Evolutionary conservation across 1,140 invertebrate species (phyloP), one percentile per base, ranked within the genome.

Genomic region (Zaprionus vittiger): DNA sequence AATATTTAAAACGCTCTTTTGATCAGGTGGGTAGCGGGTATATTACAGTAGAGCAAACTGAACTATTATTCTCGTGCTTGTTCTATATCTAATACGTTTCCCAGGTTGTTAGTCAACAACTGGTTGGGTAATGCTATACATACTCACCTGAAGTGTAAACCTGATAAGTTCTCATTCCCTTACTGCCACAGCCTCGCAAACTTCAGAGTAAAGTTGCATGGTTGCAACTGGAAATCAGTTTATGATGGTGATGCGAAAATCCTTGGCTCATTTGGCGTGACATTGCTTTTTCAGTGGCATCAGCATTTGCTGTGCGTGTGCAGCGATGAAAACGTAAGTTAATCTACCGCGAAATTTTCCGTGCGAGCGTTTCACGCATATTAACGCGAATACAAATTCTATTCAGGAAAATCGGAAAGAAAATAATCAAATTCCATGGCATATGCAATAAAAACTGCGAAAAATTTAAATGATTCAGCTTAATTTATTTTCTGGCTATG

Each of bases 331-430:
- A 47, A 47, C 20, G n/a, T 20, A 52, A 52, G 47, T 52, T 52
- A 52, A 52, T 52, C 47, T 52, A 52, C 20, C 47, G 47, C 47
- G 47, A 52, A 52, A 52, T 52, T 52, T 52, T 52, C 47, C 47
- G 20, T 52, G 47, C 47, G 11, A 52, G 47, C 47, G 14, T 52
- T 52, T 52, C 47, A 52, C 47, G 47, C 47, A 52, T 22, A 52
- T 52, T 52, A 52, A 52, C 47, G 47, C 47, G 12, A 2, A 24
- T 24, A 52, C 24, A 24, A 52, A 52, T 52, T 52, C 20, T 22
- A 52, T 52, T 11, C 47, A 9, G 20, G 12, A 24, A 22, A 22
- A 52, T 24, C 47, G 47, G 20, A 14, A 11, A 22, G 47, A 52
- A 24, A 52, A 52, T 12, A 24, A 24, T 5, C 11, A 49, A 52